Conservation (phyloP, 2,797 vertebrate species). For the Pelodytes ibericus region DNA sequence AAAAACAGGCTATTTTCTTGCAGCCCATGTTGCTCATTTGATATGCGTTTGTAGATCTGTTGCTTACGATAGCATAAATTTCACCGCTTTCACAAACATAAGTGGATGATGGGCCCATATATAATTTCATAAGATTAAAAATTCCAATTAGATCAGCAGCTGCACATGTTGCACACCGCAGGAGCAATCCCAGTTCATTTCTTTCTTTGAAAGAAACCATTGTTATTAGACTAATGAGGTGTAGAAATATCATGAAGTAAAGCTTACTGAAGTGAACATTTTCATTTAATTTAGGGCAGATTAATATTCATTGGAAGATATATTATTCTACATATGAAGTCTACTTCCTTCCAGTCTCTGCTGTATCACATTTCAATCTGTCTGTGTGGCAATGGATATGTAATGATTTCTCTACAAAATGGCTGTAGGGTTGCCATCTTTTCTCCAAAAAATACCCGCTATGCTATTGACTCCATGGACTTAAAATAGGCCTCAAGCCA, state of each 20-base stretch:
- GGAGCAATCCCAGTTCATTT: background rate
- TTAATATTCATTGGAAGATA: background rate
- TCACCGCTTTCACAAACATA: background rate
- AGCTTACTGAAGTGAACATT: background rate
- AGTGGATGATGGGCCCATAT: slow-evolving; percentile 4
- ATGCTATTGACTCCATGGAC: too few relatives aligned
- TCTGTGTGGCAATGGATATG: too few relatives aligned
- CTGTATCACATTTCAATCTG: too few relatives aligned
- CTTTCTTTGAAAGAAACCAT: slow-evolving; percentile 3
- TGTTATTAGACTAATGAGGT: slow-evolving; percentile 11
- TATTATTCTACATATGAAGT: too few relatives aligned
- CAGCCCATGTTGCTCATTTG: too few relatives aligned
- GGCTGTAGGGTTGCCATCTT: too few relatives aligned
- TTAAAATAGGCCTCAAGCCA: too few relatives aligned
- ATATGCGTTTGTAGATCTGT: background rate
- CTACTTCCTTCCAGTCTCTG: too few relatives aligned
- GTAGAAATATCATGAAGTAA: background rate
- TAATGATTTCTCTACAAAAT: too few relatives aligned
- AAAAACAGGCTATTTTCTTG: too few relatives aligned
- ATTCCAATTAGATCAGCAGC: slow-evolving; percentile 20
- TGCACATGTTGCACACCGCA: background rate
- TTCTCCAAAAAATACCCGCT: too few relatives aligned
- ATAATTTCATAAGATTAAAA: slow-evolving; percentile 26
- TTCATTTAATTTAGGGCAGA: background rate
- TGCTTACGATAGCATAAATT: background rate